A percentile compares a stretch with the other conserved stretches of the same genome.
These are phyloP conservation scores for Hymenopus coronatus DNA, from an alignment of 2,888 invertebrate species.

Conservation along the genomic window DNA sequence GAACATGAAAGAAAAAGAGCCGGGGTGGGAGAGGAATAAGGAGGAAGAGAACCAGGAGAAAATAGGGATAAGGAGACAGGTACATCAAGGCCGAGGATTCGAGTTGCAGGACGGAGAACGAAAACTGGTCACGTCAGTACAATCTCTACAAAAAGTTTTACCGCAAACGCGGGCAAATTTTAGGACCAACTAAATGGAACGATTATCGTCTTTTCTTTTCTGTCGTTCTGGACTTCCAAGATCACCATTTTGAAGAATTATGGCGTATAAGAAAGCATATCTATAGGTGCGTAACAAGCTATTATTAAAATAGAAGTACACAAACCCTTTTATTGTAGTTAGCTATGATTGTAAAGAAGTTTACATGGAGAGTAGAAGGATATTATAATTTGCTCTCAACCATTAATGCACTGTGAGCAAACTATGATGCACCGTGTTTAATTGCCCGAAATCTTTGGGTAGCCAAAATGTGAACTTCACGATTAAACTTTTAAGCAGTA, in stretches of 20 bases:
- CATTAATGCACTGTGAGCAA: too few relatives aligned
- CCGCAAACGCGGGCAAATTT: not conserved
- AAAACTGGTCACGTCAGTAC: constrained; percentile 28
- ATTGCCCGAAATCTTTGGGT: too few relatives aligned
- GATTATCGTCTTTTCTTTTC: not conserved
- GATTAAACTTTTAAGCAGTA: too few relatives aligned
- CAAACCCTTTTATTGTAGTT: too few relatives aligned
- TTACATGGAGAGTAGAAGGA: too few relatives aligned
- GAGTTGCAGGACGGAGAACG: constrained; percentile 14
- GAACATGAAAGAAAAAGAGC: constrained; percentile 10
- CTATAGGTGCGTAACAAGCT: too few relatives aligned
- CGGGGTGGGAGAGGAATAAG: not conserved
- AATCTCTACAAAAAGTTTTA: constrained; percentile 17
- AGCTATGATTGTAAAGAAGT: too few relatives aligned
- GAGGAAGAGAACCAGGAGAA: not conserved
- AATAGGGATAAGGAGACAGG: constrained; percentile 4
- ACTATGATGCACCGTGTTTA: too few relatives aligned
- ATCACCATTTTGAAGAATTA: not conserved
- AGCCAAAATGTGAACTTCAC: too few relatives aligned
- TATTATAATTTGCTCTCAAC: too few relatives aligned
- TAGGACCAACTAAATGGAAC: not conserved
- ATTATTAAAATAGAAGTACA: too few relatives aligned
- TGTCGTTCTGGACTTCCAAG: not conserved
- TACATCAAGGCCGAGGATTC: not conserved
- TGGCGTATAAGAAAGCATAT: not conserved